A percentile compares a stretch with the other conserved stretches of the same genome.
Evolutionary conservation across 2,888 invertebrate genomes (phyloP).

Genomic region (Lathronympha strigana): DNA sequence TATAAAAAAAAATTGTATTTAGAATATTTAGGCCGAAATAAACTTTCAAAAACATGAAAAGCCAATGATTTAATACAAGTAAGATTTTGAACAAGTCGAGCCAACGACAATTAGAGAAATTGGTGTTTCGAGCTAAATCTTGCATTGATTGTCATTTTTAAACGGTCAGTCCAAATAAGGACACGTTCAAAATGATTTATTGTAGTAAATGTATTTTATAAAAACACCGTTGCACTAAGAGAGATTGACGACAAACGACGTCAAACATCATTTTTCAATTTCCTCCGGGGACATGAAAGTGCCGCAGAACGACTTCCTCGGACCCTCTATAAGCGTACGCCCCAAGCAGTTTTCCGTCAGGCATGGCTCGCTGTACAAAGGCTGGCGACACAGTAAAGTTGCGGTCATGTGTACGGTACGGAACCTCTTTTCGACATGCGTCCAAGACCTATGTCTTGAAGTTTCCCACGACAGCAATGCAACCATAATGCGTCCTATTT

Average conservation of each 20-base stretch:
- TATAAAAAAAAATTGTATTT: no score
- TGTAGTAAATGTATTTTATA: background rate
- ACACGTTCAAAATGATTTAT: no score
- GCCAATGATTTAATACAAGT: no score
- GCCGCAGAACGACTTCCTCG: conserved; percentile 31
- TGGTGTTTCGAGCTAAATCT: no score
- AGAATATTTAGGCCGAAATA: no score
- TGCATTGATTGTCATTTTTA: no score
- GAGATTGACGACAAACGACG: background rate
- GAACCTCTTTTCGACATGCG: background rate
- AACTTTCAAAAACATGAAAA: no score
- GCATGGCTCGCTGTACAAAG: conserved; percentile 25
- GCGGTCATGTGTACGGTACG: conserved; percentile 17
- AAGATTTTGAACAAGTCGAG: no score
- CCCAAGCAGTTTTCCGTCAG: conserved; percentile 26
- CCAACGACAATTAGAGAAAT: no score
- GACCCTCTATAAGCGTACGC: conserved; percentile 30
- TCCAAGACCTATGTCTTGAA: background rate
- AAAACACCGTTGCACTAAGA: background rate
- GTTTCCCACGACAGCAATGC: no score
- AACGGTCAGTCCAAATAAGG: no score
- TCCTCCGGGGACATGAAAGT: conserved; percentile 34
- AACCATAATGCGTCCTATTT: no score
- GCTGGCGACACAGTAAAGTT: background rate
- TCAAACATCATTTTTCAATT: conserved; percentile 33